Evolutionary conservation across 2,888 invertebrate species (phyloP), one percentile per base, ranked within the genome.

Genomic region (Spodoptera picta): DNA sequence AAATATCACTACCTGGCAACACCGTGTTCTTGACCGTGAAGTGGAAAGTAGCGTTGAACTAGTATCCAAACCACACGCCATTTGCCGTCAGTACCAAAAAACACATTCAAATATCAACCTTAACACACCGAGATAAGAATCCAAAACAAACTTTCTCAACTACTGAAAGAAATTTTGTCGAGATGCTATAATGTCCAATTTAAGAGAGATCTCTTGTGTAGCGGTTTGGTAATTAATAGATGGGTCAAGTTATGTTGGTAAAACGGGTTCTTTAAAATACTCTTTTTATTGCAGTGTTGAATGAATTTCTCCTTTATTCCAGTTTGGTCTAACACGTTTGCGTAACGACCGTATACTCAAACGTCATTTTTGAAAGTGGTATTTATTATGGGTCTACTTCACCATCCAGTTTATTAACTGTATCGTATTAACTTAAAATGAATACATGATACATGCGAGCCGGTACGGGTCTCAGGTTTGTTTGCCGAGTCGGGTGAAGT

Each of bases 1-100:
- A 72, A 83, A 82, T 73, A 14, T 47, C 2, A 50, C 42, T 65
- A 55, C 31, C 82, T 87, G 75, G 88, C 84, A 87, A 90, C 92
- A 91, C 87, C 59, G 71, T 79, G 89, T 82, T 88, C 92, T 93
- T 94, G 93, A 92, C 93, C 92, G 90, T 93, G 92, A 91, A 92
- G 90, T 91, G 87, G 92, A 90, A 90, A 92, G 88, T 87, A 87
- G 86, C 82, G 80, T 85, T 86, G 82, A 81, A 80, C 86, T 82
- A 84, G 81, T 84, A 83, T 75, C 70, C 66, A 74, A 74, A 83
- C 75, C 80, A 77, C 69, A 59, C 46, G 73, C 60, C 4, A 36
- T 50, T 65, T 80, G 51, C 79, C 48, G 36, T 59, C 48, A 54
- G 55, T 47, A 51, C 1, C 14, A 36, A 45, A 19, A 14, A 11